A percentile compares a stretch with the other conserved stretches of the same genome.
Evolutionary conservation across 1,140 invertebrate genomes (phyloP).

Genomic region (Druon quercuslanigerum): DNA sequence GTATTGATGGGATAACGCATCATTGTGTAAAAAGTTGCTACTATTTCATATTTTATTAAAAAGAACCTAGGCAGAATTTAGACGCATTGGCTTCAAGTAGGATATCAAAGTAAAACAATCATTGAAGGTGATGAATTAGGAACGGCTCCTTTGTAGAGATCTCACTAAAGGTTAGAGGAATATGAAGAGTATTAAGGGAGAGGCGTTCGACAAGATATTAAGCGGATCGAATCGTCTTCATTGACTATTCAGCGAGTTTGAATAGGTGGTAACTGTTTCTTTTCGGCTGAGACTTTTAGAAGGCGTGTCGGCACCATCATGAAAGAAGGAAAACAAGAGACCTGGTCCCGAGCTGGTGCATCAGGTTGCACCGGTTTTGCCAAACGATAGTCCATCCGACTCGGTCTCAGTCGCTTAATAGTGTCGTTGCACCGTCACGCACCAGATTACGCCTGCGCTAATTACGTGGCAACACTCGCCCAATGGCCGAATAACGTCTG

Average conservation of each 20-base stretch:
- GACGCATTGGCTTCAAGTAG: no score
- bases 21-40: no score
- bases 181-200: slow-evolving; percentile 40
- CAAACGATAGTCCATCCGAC: neutral
- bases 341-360: neutral
- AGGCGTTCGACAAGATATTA: slow-evolving; percentile 60
- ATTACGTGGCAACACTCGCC: slow-evolving; percentile 67
- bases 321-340: slow-evolving; percentile 36
- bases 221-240: slow-evolving; percentile 58
- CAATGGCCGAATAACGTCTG: slow-evolving; percentile 62
- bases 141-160: neutral
- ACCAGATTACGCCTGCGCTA: slow-evolving; percentile 66
- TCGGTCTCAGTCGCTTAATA: slow-evolving; percentile 46
- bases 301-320: slow-evolving; percentile 46
- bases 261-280: slow-evolving; percentile 57
- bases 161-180: slow-evolving; percentile 48
- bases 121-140: no score
- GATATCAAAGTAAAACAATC: no score
- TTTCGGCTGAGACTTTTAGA: slow-evolving; percentile 33
- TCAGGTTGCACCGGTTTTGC: slow-evolving; percentile 5
- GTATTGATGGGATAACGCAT: no score
- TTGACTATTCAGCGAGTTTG: slow-evolving; percentile 61
- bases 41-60: no score
- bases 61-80: no score
- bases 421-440: slow-evolving; percentile 63